These are phyloP conservation scores for Heliothis peltigera DNA, from an alignment of 2,888 invertebrate species.

Conservation along the genomic window DNA sequence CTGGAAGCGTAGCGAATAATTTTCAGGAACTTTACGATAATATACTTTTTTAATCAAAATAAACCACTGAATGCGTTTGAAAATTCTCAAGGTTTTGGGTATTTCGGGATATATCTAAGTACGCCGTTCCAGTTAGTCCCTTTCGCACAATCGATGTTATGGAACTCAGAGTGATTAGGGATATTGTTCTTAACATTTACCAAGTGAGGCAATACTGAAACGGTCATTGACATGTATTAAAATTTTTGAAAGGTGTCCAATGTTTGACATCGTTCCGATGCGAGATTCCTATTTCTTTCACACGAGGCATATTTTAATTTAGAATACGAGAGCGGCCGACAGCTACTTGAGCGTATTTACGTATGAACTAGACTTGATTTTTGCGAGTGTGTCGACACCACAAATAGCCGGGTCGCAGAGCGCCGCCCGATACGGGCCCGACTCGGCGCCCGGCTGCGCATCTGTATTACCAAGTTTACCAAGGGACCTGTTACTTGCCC, in stretches of 20 bases:
- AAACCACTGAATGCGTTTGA: no score
- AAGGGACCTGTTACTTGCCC: neutral
- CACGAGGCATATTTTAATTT: slow-evolving; percentile 59
- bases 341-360: slow-evolving; percentile 57
- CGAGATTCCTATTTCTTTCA: slow-evolving; percentile 51
- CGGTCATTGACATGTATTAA: slow-evolving; percentile 73
- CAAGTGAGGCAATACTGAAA: slow-evolving; percentile 57
- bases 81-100: no score
- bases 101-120: no score
- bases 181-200: neutral
- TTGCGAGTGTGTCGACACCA: slow-evolving; percentile 70
- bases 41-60: no score
- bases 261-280: slow-evolving; percentile 51
- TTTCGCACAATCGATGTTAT: no score
- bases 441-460: slow-evolving; percentile 40
- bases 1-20: no score
- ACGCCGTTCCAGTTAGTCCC: no score
- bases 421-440: slow-evolving; percentile 47
- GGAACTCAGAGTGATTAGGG: neutral
- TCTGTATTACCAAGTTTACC: slow-evolving; percentile 20
- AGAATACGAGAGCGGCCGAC: slow-evolving; percentile 52
- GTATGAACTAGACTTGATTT: slow-evolving; percentile 67
- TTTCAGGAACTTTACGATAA: no score
- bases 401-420: slow-evolving; percentile 74
- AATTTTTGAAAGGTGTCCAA: slow-evolving; percentile 68